Percentiles rank a stretch among this genome's conserved stretches.
Evolutionary conservation across 2,113 vertebrate genomes (phyloP).

Genomic region (Sitta europaea): DNA sequence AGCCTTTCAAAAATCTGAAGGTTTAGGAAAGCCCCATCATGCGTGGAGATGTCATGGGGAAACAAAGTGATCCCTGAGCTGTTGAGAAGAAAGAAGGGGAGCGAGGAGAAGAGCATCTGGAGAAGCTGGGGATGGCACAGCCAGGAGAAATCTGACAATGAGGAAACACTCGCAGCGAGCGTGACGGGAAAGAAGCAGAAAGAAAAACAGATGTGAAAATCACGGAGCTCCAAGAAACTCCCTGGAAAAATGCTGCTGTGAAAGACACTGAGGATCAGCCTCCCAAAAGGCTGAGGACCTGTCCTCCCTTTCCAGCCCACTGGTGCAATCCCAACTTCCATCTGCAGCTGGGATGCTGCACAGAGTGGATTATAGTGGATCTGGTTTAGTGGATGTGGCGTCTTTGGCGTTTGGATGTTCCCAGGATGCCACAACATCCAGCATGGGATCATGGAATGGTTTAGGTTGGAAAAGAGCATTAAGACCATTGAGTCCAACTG

Average conservation of each 20-base stretch:
- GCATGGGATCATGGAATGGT: background rate
- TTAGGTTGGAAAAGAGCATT: background rate
- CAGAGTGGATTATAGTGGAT: background rate
- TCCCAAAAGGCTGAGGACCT: background rate
- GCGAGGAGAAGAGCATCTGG: background rate
- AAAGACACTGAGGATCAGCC: background rate
- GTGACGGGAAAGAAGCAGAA: background rate
- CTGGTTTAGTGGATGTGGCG: background rate
- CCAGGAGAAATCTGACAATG: background rate
- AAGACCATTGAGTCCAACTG: background rate
- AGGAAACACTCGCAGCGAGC: background rate
- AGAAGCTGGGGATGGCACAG: background rate
- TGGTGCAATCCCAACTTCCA: background rate
- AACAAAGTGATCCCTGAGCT: background rate
- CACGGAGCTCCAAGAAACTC: background rate
- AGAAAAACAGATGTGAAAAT: background rate
- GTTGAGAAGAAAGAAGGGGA: background rate
- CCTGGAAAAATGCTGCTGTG: background rate
- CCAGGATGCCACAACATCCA: background rate
- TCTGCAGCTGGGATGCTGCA: background rate
- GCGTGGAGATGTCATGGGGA: background rate
- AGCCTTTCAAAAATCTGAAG: background rate
- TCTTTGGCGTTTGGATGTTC: background rate
- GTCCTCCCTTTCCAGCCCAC: background rate
- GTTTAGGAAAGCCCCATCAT: background rate